These are phyloP conservation scores for Galaxias olidus DNA, from an alignment of 2,797 vertebrate genomes.

Conservation along the genomic window DNA sequence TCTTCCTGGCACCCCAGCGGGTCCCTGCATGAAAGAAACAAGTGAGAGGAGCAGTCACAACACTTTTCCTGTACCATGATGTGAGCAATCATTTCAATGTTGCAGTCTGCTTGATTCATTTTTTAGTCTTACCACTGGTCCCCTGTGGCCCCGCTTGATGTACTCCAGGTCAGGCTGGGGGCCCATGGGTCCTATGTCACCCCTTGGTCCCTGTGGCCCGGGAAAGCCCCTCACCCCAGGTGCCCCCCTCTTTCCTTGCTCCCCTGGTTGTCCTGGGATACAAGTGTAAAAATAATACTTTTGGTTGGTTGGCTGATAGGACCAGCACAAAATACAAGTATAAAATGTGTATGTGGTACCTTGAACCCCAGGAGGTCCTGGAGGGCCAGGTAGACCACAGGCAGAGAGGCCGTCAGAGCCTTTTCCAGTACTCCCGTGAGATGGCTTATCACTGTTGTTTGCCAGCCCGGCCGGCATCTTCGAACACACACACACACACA, in stretches of 20 bases:
- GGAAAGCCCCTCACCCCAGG: conserved; percentile 61
- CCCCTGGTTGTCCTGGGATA: conserved; percentile 68
- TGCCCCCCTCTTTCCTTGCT: conserved; percentile 70
- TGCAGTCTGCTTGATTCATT: neutral
- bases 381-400: conserved; percentile 60
- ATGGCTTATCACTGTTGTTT: conserved; percentile 72
- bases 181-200: conserved; percentile 79
- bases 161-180: conserved; percentile 74
- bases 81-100: neutral
- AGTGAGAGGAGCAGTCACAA: neutral
- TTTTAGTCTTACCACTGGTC: conserved; percentile 69
- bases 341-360: conserved; percentile 53
- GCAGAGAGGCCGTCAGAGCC: conserved; percentile 48
- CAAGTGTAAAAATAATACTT: conserved; percentile 4
- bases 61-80: neutral
- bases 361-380: conserved; percentile 76
- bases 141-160: conserved; percentile 76
- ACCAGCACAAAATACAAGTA: neutral
- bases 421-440: conserved; percentile 62
- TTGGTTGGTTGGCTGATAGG: neutral
- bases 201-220: conserved; percentile 73
- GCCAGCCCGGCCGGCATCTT: conserved; percentile 56
- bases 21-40: conserved; percentile 65
- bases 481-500: conserved; percentile 30
- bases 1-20: conserved; percentile 73